Evolutionary conservation across 2,888 invertebrate species (phyloP).

Genomic region (Hoplodrina ambigua): DNA sequence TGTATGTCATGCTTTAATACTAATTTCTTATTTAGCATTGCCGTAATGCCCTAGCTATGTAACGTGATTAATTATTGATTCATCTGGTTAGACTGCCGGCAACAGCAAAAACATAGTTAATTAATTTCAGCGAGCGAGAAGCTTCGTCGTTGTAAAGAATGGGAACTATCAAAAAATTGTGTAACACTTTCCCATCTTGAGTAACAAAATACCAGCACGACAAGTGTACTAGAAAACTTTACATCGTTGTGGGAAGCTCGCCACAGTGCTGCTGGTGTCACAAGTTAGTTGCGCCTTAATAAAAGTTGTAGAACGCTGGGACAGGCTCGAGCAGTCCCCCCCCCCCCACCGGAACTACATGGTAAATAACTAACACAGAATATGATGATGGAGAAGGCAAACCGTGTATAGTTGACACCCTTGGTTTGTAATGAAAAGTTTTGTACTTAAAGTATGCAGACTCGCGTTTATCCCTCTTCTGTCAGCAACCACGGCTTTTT

Average conservation of each 20-base stretch:
- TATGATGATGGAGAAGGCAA: background rate
- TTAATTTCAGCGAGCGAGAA: background rate
- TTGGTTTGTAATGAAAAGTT: background rate
- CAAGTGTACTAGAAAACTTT: constrained; percentile 13
- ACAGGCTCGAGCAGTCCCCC: background rate
- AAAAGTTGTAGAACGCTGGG: constrained; percentile 39
- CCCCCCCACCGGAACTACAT: constrained; percentile 15
- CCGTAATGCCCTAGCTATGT: background rate
- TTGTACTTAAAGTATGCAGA: too few relatives aligned
- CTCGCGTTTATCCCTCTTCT: too few relatives aligned
- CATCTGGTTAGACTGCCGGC: background rate
- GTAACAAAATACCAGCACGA: constrained; percentile 13
- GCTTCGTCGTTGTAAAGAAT: background rate
- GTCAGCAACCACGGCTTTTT: too few relatives aligned
- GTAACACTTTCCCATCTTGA: constrained; percentile 1
- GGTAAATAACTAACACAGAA: constrained; percentile 6
- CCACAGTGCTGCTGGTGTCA: constrained; percentile 27
- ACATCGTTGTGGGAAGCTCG: constrained; percentile 26
- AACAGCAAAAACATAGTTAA: background rate
- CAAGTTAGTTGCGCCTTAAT: constrained; percentile 42
- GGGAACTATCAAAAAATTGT: background rate
- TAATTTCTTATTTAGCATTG: background rate
- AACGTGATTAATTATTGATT: too few relatives aligned
- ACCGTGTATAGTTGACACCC: background rate
- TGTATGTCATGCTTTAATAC: background rate